These are phyloP conservation scores for Solen grandis DNA, from an alignment of 1,140 invertebrate species.

Conservation along the genomic window DNA sequence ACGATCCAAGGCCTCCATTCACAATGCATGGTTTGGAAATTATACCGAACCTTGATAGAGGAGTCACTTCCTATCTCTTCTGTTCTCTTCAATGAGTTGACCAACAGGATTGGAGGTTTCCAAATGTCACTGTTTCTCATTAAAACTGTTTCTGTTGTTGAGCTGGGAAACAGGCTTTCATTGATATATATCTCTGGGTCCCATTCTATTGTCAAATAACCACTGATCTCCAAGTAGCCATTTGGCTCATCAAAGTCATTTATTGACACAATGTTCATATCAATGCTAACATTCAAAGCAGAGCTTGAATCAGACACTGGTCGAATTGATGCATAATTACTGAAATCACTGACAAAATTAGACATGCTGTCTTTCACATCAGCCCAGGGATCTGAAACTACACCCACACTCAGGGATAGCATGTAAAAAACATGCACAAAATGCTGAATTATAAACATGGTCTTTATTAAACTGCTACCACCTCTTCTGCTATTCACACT, in stretches of 20 bases:
- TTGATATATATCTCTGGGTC: background rate
- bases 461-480: background rate
- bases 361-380: background rate
- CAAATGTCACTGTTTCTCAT: slow-evolving; percentile 17
- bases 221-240: slow-evolving; percentile 47
- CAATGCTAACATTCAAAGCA: slow-evolving; percentile 6
- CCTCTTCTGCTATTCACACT: background rate
- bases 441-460: too few relatives aligned
- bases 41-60: slow-evolving; percentile 12
- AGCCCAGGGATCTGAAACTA: too few relatives aligned
- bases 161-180: too few relatives aligned
- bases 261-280: slow-evolving; percentile 41
- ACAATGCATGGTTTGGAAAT: slow-evolving; percentile 20
- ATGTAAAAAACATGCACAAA: too few relatives aligned
- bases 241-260: slow-evolving; percentile 52
- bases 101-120: slow-evolving; percentile 35
- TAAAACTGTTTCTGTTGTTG: background rate
- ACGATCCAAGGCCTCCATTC: slow-evolving; percentile 34
- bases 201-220: slow-evolving; percentile 31
- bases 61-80: slow-evolving; percentile 36
- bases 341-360: background rate
- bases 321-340: background rate
- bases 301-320: slow-evolving; percentile 8
- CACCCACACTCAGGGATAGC: too few relatives aligned
- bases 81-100: slow-evolving; percentile 30